Conservation (phyloP, 2,797 vertebrate genomes). For the Poliocrania exsul region DNA sequence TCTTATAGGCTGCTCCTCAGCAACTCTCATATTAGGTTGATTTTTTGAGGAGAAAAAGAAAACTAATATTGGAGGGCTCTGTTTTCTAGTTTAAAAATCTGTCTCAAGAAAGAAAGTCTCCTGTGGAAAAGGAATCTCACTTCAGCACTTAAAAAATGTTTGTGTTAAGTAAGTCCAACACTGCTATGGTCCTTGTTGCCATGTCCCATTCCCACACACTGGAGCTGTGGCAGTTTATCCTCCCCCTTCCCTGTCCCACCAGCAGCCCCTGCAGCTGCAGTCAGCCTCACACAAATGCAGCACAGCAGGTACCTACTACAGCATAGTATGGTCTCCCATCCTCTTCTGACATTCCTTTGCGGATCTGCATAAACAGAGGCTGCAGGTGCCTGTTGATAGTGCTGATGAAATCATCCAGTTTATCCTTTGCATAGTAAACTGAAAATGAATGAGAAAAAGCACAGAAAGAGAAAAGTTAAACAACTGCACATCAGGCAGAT, state of each 20-base stretch:
- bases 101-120: background rate
- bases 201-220: background rate
- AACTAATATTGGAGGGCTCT: background rate
- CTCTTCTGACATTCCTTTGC: slow-evolving; percentile 87
- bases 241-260: background rate
- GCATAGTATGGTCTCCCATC: slow-evolving; percentile 84
- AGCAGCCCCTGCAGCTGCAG: background rate
- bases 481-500: background rate
- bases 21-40: background rate
- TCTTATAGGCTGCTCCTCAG: background rate
- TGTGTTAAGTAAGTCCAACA: background rate
- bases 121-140: background rate
- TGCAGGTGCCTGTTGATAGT: slow-evolving; percentile 87
- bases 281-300: background rate
- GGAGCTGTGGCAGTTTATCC: background rate
- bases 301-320: slow-evolving; percentile 78
- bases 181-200: background rate
- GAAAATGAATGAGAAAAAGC: background rate
- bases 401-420: slow-evolving; percentile 87
- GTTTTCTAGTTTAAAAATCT: background rate
- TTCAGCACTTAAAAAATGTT: background rate
- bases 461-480: background rate
- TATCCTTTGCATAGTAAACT: slow-evolving; percentile 81
- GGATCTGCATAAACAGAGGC: slow-evolving; percentile 91
- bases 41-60: background rate